phyloP scores from a whole-genome alignment of 1,140 invertebrate species.

The Pseudomyrmex pallidus region DNA sequence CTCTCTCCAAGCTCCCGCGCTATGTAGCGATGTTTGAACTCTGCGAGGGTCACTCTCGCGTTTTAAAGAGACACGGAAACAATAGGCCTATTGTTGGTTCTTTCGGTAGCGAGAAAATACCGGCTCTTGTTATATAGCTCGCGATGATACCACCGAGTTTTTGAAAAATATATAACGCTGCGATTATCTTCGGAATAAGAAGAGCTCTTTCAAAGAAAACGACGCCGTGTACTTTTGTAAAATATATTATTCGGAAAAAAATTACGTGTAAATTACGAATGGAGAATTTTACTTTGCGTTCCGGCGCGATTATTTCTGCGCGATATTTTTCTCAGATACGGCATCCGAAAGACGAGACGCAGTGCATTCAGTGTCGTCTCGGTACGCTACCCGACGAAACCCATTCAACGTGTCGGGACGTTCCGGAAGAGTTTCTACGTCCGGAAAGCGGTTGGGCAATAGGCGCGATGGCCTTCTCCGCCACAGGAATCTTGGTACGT shows the following conservation, averaged over 20 bases:
- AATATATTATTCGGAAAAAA: too few relatives aligned
- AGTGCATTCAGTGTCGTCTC: constrained; percentile 92
- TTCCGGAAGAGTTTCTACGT: constrained; percentile 94
- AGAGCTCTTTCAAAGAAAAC: too few relatives aligned
- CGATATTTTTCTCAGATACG: constrained; percentile 87
- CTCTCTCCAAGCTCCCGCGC: too few relatives aligned
- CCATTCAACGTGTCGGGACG: constrained; percentile 90
- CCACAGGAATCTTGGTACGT: constrained; percentile 92
- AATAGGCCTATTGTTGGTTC: too few relatives aligned
- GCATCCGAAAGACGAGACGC: constrained; percentile 91
- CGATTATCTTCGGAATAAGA: too few relatives aligned
- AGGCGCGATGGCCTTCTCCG: constrained; percentile 93
- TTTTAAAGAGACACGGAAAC: too few relatives aligned
- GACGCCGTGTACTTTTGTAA: too few relatives aligned
- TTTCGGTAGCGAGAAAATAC: background rate
- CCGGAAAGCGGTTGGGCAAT: constrained; percentile 94
- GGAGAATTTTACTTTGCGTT: background rate
- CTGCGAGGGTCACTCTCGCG: too few relatives aligned
- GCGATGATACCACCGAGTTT: too few relatives aligned
- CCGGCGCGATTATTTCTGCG: background rate
- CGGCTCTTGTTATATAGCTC: too few relatives aligned
- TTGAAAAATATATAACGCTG: too few relatives aligned
- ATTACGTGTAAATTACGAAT: background rate
- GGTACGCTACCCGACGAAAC: constrained; percentile 93
- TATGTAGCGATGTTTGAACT: too few relatives aligned